phyloP scores from a whole-genome alignment of 2,888 invertebrate species.

The Lasioglossum lativentre region DNA sequence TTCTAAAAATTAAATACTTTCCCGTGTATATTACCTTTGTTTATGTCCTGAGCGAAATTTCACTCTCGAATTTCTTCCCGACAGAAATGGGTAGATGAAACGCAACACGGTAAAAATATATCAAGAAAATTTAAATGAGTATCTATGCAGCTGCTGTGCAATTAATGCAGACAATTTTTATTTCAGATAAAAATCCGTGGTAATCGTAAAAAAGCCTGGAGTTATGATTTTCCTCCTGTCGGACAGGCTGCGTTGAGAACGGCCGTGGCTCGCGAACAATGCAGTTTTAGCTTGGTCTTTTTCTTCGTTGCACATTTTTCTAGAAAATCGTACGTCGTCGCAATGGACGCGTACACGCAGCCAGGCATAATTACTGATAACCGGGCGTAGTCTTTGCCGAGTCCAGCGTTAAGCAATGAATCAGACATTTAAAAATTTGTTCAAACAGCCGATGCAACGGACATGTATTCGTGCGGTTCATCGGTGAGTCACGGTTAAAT shows the following conservation, averaged over 20 bases:
- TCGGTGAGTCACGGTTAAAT: constrained; percentile 43
- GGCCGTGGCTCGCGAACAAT: neutral
- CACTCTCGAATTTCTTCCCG: too few relatives aligned
- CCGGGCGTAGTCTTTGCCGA: neutral
- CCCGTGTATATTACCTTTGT: too few relatives aligned
- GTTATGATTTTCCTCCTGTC: neutral
- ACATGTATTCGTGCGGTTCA: neutral
- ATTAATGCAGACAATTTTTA: neutral
- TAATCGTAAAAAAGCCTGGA: neutral
- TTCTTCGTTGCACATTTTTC: neutral
- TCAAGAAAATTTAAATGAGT: too few relatives aligned
- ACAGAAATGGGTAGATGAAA: too few relatives aligned
- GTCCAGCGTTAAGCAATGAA: neutral
- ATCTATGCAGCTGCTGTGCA: neutral
- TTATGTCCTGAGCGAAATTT: too few relatives aligned
- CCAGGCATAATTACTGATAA: neutral
- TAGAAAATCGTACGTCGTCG: neutral
- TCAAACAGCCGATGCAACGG: constrained; percentile 42
- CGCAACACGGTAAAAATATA: too few relatives aligned
- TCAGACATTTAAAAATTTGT: constrained; percentile 31
- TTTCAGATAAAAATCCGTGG: neutral
- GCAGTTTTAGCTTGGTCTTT: neutral
- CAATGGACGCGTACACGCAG: neutral
- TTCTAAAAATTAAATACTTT: too few relatives aligned
- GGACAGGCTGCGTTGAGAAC: neutral